A percentile compares a stretch with the other conserved stretches of the same genome.
Evolutionary conservation across 2,888 invertebrate species (phyloP).

Genomic region (Smittia sp.): DNA sequence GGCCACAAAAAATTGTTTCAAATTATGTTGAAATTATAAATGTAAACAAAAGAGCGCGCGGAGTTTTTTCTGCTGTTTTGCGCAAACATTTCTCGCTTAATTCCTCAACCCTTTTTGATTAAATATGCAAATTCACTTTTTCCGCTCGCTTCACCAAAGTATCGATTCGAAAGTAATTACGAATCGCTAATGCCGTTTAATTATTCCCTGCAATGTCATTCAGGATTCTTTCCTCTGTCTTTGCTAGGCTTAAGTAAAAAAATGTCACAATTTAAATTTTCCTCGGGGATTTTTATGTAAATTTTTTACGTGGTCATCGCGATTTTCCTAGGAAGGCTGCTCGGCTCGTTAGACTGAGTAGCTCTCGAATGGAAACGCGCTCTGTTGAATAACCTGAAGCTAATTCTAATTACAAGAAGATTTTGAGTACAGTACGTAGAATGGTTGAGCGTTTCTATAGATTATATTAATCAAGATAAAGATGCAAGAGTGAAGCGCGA

Average conservation of each 20-base stretch:
- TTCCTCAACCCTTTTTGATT: constrained; percentile 22
- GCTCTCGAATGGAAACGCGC: too few species aligned
- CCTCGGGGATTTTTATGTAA: constrained; percentile 2
- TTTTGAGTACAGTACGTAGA: too few species aligned
- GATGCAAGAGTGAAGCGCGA: too few species aligned
- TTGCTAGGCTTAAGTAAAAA: constrained; percentile 5
- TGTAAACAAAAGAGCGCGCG: constrained; percentile 16
- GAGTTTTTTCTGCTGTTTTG: constrained; percentile 3
- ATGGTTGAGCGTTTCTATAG: too few species aligned
- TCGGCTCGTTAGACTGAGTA: too few species aligned
- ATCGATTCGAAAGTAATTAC: constrained; percentile 25
- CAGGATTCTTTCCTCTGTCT: neutral
- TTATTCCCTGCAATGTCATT: constrained; percentile 20
- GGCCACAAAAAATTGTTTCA: constrained; percentile 8
- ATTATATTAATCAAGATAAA: too few species aligned
- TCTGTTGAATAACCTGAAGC: neutral
- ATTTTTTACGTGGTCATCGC: neutral
- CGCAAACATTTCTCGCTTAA: constrained; percentile 2
- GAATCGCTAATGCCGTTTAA: constrained; percentile 15
- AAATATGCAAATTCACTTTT: constrained; percentile 18
- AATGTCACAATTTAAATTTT: neutral
- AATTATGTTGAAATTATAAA: constrained; percentile 25
- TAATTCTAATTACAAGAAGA: too few species aligned
- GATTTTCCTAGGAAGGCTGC: too few species aligned
- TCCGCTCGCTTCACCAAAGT: neutral